Conservation (phyloP, 2,113 vertebrate genomes). For the Pongo abelii region DNA sequence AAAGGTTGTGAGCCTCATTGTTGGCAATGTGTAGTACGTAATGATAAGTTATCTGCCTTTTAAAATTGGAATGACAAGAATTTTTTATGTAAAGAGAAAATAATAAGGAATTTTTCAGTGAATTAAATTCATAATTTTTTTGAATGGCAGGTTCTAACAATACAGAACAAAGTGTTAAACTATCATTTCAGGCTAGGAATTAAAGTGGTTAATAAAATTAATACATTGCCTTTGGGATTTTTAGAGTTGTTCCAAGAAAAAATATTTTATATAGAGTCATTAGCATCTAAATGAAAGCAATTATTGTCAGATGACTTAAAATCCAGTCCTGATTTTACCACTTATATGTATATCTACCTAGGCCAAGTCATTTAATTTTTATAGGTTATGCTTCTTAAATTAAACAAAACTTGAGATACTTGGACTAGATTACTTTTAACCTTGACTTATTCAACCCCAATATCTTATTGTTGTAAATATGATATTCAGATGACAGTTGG, state of each 20-base stretch:
- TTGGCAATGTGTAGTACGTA: background rate
- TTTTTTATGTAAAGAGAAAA: constrained; percentile 20
- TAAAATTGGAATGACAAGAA: constrained; percentile 17
- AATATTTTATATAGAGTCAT: background rate
- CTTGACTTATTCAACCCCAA: background rate
- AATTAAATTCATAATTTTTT: background rate
- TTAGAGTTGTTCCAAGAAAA: background rate
- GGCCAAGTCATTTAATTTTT: background rate
- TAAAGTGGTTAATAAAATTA: background rate
- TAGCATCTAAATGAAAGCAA: background rate
- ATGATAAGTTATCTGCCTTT: constrained; percentile 47
- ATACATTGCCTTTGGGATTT: background rate
- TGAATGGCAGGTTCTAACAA: background rate
- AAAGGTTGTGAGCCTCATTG: constrained; percentile 22
- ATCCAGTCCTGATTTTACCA: background rate
- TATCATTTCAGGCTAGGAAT: background rate
- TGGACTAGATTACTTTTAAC: background rate
- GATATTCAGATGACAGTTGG: background rate
- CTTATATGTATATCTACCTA: background rate
- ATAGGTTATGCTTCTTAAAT: background rate
- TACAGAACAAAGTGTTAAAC: background rate
- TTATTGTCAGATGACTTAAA: background rate
- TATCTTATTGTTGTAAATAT: background rate
- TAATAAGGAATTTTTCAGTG: constrained; percentile 51
- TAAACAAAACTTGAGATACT: background rate